Percentiles rank a stretch among this genome's conserved stretches.
Evolutionary conservation across 2,888 invertebrate species (phyloP).

Genomic region (Druceiella hillmani): DNA sequence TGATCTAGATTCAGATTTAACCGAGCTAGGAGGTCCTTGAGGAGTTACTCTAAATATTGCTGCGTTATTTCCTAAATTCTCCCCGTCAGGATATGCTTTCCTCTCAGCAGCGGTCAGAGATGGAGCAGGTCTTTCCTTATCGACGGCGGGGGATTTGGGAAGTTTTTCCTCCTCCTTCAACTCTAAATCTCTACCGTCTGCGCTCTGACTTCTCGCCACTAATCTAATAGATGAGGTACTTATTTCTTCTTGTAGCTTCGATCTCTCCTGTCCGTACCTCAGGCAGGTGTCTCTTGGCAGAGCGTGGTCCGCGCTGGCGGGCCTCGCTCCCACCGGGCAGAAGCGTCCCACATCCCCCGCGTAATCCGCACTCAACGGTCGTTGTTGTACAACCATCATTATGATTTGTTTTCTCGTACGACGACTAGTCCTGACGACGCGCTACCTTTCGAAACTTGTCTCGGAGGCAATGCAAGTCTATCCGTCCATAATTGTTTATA

Average conservation of each 20-base stretch:
- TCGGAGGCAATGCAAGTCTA: neutral
- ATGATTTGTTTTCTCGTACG: constrained; percentile 36
- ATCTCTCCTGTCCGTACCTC: no score
- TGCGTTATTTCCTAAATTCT: no score
- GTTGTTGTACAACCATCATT: constrained; percentile 47
- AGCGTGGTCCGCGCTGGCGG: constrained; percentile 19
- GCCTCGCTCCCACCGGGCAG: constrained; percentile 6
- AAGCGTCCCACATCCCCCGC: constrained; percentile 4
- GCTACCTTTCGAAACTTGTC: neutral
- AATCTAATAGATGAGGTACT: constrained; percentile 21
- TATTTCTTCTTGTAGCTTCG: no score
- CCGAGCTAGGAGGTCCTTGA: no score
- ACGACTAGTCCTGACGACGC: constrained; percentile 1
- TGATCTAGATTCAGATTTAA: constrained; percentile 8
- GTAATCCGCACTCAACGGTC: constrained; percentile 31
- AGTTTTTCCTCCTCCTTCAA: neutral
- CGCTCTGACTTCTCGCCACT: neutral
- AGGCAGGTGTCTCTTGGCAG: constrained; percentile 38
- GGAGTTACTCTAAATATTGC: no score
- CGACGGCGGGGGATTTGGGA: no score
- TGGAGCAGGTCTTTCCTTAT: no score
- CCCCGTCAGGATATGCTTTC: constrained; percentile 45
- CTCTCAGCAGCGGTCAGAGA: constrained; percentile 48
- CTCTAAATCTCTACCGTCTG: neutral
- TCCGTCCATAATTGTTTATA: neutral